Evolutionary conservation across 2,113 vertebrate species (phyloP).

Genomic region (Brachyistius frenatus): DNA sequence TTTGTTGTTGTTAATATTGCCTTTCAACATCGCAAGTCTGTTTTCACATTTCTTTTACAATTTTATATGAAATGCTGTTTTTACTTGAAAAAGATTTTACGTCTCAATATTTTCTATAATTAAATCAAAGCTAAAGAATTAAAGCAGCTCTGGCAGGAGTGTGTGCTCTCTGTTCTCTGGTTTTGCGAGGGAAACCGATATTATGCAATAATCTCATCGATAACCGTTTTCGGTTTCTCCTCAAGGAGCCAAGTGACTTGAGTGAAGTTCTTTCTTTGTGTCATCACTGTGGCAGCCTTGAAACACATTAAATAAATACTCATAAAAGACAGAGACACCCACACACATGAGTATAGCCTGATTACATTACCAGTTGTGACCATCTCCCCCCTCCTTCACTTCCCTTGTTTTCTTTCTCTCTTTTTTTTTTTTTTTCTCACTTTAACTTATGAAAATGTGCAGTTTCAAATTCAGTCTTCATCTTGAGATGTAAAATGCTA

Average conservation of each 20-base stretch:
- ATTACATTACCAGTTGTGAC: slow-evolving; percentile 32
- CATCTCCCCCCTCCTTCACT: not conserved
- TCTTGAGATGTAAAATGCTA: slow-evolving; percentile 49
- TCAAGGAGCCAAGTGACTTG: slow-evolving; percentile 44
- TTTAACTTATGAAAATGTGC: slow-evolving; percentile 18
- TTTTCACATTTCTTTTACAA: too few species aligned
- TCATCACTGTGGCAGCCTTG: slow-evolving; percentile 32
- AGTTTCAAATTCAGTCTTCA: slow-evolving; percentile 34
- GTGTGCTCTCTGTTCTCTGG: not conserved
- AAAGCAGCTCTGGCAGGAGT: not conserved
- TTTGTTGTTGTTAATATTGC: not conserved
- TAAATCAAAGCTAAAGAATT: not conserved
- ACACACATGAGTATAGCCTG: slow-evolving; percentile 49
- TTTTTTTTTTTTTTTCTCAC: slow-evolving; percentile 15
- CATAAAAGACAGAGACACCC: slow-evolving; percentile 26
- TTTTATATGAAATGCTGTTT: too few species aligned
- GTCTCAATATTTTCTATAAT: not conserved
- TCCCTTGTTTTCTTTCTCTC: not conserved
- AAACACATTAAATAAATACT: slow-evolving; percentile 29
- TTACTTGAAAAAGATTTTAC: too few species aligned
- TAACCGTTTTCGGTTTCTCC: not conserved
- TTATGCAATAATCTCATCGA: not conserved
- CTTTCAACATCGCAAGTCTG: too few species aligned
- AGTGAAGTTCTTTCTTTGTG: slow-evolving; percentile 36
- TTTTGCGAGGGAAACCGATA: not conserved